Conservation (phyloP, 2,113 vertebrate species). For the Copsychus sechellarum region DNA sequence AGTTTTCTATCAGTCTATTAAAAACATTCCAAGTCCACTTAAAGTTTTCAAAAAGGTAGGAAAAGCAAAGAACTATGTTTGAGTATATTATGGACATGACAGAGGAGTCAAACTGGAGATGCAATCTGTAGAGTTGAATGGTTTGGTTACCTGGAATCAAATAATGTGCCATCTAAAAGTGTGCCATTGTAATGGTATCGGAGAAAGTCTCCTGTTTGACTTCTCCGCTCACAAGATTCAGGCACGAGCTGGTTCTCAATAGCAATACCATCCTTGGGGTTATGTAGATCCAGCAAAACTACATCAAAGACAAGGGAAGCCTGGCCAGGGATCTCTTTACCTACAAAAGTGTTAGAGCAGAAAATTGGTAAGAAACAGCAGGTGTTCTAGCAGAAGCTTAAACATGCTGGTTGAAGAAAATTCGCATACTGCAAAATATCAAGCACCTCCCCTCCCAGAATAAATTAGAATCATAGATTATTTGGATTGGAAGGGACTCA, state of each 20-base stretch:
- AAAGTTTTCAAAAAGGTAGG: not conserved
- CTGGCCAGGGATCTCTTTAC: conserved; percentile 94
- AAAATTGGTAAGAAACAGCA: not conserved
- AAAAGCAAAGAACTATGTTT: not conserved
- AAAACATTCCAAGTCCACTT: not conserved
- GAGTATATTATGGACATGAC: not conserved
- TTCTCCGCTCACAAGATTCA: conserved; percentile 81
- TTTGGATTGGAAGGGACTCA: not conserved
- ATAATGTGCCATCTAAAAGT: conserved; percentile 89
- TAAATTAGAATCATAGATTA: not conserved
- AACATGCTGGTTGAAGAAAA: not conserved
- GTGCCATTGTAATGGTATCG: conserved; percentile 97
- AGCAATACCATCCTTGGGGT: conserved; percentile 88
- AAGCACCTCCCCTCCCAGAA: not conserved
- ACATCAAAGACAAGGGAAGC: conserved; percentile 97
- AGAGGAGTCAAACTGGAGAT: not conserved
- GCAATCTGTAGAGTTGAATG: not conserved
- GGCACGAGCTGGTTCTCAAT: conserved; percentile 83
- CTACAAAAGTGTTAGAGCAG: conserved; percentile 58
- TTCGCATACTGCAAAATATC: not conserved
- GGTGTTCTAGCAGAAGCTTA: not conserved
- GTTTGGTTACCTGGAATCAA: conserved; percentile 90
- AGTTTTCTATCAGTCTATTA: not conserved
- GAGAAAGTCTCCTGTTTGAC: conserved; percentile 86
- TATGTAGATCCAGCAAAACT: conserved; percentile 91